These are phyloP conservation scores for Drosophila ercepeae DNA, from an alignment of 1,140 invertebrate species.

Conservation along the genomic window DNA sequence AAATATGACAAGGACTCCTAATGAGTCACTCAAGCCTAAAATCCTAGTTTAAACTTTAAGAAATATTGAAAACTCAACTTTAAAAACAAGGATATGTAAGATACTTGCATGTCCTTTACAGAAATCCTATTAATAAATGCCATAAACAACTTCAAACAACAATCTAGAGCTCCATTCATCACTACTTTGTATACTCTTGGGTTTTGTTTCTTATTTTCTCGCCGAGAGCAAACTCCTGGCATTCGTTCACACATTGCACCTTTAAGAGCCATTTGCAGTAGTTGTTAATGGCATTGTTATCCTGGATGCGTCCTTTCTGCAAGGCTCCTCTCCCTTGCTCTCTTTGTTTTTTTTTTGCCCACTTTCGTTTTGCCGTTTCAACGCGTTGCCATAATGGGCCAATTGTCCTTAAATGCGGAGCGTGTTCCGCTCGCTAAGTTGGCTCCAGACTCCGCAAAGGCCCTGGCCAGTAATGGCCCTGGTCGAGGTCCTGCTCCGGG, in stretches of 20 bases:
- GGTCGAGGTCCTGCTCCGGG: slow-evolving; percentile 4
- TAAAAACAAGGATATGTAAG: too few relatives aligned
- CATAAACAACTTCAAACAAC: slow-evolving; percentile 4
- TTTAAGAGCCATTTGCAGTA: slow-evolving; percentile 52
- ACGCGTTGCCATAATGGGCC: slow-evolving; percentile 80
- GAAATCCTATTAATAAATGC: background rate
- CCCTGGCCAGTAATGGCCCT: slow-evolving; percentile 20
- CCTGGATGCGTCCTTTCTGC: slow-evolving; percentile 25
- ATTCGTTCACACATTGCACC: slow-evolving; percentile 51
- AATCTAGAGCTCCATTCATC: slow-evolving; percentile 8
- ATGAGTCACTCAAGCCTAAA: too few relatives aligned
- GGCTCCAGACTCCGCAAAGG: slow-evolving; percentile 36
- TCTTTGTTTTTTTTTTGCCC: slow-evolving; percentile 51
- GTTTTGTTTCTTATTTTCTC: slow-evolving; percentile 13
- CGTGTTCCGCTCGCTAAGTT: slow-evolving; percentile 59
- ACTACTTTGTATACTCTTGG: slow-evolving; percentile 7
- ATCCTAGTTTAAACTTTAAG: too few relatives aligned
- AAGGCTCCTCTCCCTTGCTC: background rate
- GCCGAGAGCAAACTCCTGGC: slow-evolving; percentile 10
- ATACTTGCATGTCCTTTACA: background rate
- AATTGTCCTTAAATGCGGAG: slow-evolving; percentile 75
- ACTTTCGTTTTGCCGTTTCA: slow-evolving; percentile 77
- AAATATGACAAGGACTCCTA: background rate
- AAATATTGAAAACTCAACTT: too few relatives aligned
- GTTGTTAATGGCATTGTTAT: slow-evolving; percentile 69